A percentile compares a stretch with the other conserved stretches of the same genome.
Conservation (phyloP, 2,888 invertebrate species). For the Cantharis nigra region DNA sequence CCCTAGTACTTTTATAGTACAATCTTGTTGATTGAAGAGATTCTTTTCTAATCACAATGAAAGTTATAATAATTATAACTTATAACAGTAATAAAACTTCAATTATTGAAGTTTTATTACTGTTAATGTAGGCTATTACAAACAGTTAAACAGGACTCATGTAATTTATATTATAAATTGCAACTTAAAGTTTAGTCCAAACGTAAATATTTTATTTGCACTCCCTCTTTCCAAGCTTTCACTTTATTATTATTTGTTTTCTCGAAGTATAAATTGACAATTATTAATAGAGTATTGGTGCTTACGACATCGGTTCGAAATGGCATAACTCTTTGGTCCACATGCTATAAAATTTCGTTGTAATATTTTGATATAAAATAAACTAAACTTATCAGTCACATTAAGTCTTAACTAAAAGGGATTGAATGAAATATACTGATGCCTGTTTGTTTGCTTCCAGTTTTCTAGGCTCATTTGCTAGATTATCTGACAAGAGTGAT, state of each 20-base stretch:
- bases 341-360: background rate
- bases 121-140: background rate
- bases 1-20: too few relatives aligned
- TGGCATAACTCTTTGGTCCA: background rate
- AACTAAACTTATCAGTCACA: background rate
- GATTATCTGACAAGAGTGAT: conserved; percentile 17
- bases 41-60: background rate
- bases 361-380: background rate
- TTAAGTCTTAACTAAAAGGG: background rate
- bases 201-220: background rate
- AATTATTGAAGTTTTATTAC: background rate
- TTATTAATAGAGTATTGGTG: background rate
- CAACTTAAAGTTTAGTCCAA: background rate
- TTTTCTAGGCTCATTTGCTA: conserved; percentile 9
- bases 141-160: background rate
- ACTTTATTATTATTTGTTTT: background rate
- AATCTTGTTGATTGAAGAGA: background rate
- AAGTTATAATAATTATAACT: too few relatives aligned
- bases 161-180: background rate
- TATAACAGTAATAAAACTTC: too few relatives aligned
- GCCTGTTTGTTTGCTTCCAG: conserved; percentile 16
- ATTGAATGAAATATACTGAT: conserved; percentile 9
- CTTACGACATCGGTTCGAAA: background rate
- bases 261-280: background rate
- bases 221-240: background rate